Base-by-base conservation (phyloP, 2,888 invertebrate species). In the Orchestes rusci region DNA sequence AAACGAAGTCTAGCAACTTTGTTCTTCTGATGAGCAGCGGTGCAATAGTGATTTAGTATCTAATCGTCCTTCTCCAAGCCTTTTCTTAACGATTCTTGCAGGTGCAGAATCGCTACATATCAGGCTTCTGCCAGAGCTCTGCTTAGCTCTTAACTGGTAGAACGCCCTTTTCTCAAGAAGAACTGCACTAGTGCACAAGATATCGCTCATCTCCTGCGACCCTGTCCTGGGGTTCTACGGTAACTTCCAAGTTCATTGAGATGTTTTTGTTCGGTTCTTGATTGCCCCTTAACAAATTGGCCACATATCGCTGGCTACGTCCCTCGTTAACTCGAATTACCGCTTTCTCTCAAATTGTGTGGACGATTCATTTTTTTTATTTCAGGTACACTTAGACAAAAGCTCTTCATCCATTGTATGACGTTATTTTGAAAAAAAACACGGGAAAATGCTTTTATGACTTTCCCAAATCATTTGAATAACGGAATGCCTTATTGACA, bases 71-170 rank as follows among this genome's bases (percentile, higher is more conserved):
- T 31, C 31, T 10, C 5, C 12, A 31, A 31, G 12, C 12, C 8
- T 31, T 31, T 13, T 31, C n/a, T n/a, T n/a, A 12, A 12, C 31
- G 8, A 12, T 10, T 31, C 31, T 8, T 31, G 8, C n/a, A n/a
- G n/a, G n/a, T n/a, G 8, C 7, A 13, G 12, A 31, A 10, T 31
- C 12, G 31, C 12, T 31, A 31, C 31, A 31, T 31, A 10, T 31
- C 31, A 13, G 12, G 12, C 31, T 31, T 10, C 31, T 31, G 31
- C 5, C 12, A 31, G 31, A 31, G 31, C 31, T 31, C 31, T 31
- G 12, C n/a, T n/a, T n/a, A n/a, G n/a, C n/a, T n/a, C n/a, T n/a
- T n/a, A 31, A 31, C 31, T 31, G 31, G 31, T 31, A 31, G 31
- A 31, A 13, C 5, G 31, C 12, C 31, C 12, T 5, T 31, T 31